These are phyloP conservation scores for Diplazon laetatorius DNA, from an alignment of 2,888 invertebrate species.

Conservation along the genomic window DNA sequence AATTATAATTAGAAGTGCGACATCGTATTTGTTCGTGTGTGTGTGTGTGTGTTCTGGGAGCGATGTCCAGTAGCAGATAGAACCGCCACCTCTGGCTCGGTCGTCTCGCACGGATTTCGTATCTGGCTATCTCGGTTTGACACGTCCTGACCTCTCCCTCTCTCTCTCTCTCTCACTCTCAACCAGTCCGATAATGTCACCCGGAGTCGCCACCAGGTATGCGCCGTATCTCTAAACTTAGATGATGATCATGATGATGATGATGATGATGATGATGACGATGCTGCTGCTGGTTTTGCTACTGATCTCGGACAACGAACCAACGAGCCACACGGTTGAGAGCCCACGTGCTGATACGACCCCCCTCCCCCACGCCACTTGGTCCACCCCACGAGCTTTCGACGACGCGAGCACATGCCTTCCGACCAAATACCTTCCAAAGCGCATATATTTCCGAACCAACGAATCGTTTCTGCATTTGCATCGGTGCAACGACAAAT, in stretches of 20 bases:
- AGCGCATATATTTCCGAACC: no score
- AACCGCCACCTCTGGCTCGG: conserved; percentile 44
- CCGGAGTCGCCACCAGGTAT: conserved; percentile 71
- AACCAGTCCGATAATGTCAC: conserved; percentile 77
- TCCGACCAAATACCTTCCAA: no score
- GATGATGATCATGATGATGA: conserved; percentile 63
- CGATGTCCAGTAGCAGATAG: conserved; percentile 64
- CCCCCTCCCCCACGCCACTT: no score
- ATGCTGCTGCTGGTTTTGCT: conserved; percentile 38
- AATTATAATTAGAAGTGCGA: conserved; percentile 67
- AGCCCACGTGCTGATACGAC: no score
- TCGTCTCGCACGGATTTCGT: conserved; percentile 38
- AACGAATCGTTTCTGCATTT: no score
- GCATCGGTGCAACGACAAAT: no score
- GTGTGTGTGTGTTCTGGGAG: no score
- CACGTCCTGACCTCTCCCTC: conserved; percentile 74
- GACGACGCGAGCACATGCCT: no score
- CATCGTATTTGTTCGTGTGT: conserved; percentile 51
- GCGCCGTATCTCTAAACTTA: conserved; percentile 78
- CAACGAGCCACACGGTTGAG: conserved; percentile 33
- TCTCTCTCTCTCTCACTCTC: no score
- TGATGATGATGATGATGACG: conserved; percentile 52
- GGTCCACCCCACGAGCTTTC: no score
- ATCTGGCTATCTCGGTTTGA: conserved; percentile 66
- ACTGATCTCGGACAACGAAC: conserved; percentile 34